phyloP scores from a whole-genome alignment of 2,113 vertebrate genomes.

The Equus przewalskii region DNA sequence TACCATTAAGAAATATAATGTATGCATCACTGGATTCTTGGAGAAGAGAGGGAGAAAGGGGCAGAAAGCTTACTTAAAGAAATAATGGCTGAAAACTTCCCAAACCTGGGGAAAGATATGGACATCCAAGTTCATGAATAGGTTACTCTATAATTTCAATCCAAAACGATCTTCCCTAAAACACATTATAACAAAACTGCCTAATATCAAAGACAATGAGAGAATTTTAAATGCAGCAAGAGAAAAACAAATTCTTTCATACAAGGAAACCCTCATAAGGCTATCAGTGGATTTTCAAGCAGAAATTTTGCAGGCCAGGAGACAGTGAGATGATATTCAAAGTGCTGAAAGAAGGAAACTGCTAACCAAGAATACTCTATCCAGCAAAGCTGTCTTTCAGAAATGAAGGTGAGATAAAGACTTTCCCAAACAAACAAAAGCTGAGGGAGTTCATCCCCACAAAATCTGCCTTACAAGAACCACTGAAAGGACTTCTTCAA shows the following conservation, averaged over 20 bases:
- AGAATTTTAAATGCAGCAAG: neutral
- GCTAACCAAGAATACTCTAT: neutral
- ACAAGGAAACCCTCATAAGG: neutral
- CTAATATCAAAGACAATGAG: neutral
- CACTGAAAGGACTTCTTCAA: neutral
- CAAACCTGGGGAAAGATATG: neutral
- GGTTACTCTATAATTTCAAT: neutral
- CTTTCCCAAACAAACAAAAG: neutral
- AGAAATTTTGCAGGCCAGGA: neutral
- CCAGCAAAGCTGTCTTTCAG: neutral
- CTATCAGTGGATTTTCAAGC: neutral
- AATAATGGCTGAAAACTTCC: neutral
- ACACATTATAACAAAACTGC: neutral
- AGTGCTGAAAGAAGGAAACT: neutral
- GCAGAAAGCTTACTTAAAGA: neutral
- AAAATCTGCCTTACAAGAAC: neutral
- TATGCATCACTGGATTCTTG: neutral
- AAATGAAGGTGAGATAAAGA: neutral
- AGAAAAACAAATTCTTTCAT: neutral
- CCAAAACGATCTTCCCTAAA: neutral
- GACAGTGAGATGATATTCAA: neutral
- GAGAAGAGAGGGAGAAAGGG: neutral
- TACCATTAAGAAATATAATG: neutral
- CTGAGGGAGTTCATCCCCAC: neutral
- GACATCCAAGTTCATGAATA: neutral